Evolutionary conservation across 2,113 vertebrate species (phyloP), one percentile per base, ranked within the genome.

Genomic region (Sphaerodactylus townsendi): DNA sequence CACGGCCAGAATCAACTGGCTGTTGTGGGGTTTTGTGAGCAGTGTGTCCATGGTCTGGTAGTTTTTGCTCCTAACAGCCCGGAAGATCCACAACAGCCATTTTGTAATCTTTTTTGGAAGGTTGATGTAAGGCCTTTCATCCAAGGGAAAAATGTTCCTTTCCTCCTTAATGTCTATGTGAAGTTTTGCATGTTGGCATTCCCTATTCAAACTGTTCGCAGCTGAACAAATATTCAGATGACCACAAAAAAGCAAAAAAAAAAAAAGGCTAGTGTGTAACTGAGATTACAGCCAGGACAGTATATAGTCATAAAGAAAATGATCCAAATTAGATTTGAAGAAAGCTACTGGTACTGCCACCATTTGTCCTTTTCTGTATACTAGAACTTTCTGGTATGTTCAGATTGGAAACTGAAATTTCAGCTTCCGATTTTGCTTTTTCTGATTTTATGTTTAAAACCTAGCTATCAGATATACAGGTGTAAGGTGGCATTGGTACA

Each of bases 121-220:
- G 4, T 44, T 25, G 50, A 23, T 48, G 68, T 35, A 50, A 15
- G n/a, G 21, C 10, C 19, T 50, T 48, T 80, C 28, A 21, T 66
- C 44, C 25, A 11, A 25, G 46, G 46, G 44, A 1, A 48, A 68
- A 8, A 50, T 68, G 33, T 21, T 25, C 3, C 14, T 0, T 0
- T 0, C 21, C 46, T 53, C 75, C 13, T 14, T 53, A 65, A 4
- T 15, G 15, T 50, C 8, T 21, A 0, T 7, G 14, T 73, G 83
- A 87, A n/a, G 13, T 44, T 50, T 56, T 68, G 17, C 44, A 35
- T n/a, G n/a, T n/a, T n/a, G n/a, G n/a, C n/a, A n/a, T n/a, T n/a
- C n/a, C n/a, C n/a, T n/a, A n/a, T n/a, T n/a, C n/a, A n/a, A n/a
- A n/a, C 48, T 44, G 3, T 35, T 68, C 33, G n/a, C 62, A 21